These are phyloP conservation scores for Habrosyne pyritoides DNA, from an alignment of 2,888 invertebrate genomes.

Conservation along the genomic window DNA sequence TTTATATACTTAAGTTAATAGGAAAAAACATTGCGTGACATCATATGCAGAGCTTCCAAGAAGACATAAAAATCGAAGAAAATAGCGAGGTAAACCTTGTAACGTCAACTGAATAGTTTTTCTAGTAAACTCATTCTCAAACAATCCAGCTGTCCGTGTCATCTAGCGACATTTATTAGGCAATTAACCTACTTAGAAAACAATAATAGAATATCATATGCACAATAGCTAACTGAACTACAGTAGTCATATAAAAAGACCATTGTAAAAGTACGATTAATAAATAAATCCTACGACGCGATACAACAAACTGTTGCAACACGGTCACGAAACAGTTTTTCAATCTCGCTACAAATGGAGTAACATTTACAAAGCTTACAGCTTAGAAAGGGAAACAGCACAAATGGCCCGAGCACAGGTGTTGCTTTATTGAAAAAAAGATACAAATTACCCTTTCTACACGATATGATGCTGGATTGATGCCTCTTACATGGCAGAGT, in stretches of 20 bases:
- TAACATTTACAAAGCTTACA: slow-evolving; percentile 76
- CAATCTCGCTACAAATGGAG: slow-evolving; percentile 79
- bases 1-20: no score
- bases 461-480: slow-evolving; percentile 65
- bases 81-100: background rate
- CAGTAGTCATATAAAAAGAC: background rate
- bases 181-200: slow-evolving; percentile 6
- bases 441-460: slow-evolving; percentile 76
- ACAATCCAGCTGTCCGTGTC: background rate
- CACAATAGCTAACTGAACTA: background rate
- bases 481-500: slow-evolving; percentile 42
- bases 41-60: background rate
- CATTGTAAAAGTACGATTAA: background rate
- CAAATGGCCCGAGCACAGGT: slow-evolving; percentile 74
- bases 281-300: slow-evolving; percentile 2
- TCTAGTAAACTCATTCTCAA: background rate
- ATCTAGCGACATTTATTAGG: background rate
- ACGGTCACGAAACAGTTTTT: slow-evolving; percentile 70
- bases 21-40: background rate
- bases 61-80: background rate
- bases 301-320: slow-evolving; percentile 63
- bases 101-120: background rate
- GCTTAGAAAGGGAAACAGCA: slow-evolving; percentile 55
- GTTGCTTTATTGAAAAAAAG: slow-evolving; percentile 81
- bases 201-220: slow-evolving; percentile 6